Conservation (phyloP, 2,113 vertebrate species). For the Riparia riparia region DNA sequence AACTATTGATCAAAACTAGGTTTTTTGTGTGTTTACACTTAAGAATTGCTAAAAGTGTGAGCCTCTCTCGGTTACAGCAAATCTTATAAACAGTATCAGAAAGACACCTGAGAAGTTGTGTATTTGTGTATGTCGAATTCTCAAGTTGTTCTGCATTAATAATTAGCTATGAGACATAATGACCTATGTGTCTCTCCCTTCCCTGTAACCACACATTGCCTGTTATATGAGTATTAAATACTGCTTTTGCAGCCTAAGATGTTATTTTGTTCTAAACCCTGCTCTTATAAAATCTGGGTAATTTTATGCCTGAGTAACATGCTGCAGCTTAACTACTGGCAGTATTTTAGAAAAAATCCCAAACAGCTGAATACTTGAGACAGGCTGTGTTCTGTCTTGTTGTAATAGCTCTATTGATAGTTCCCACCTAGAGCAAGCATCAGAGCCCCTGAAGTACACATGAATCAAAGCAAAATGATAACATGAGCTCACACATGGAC, state of each 20-base stretch:
- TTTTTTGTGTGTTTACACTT: neutral
- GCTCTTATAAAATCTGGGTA: neutral
- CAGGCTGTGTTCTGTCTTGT: neutral
- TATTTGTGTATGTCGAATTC: accelerated
- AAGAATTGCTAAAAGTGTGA: neutral
- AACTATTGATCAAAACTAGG: slow-evolving; percentile 14
- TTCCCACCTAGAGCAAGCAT: neutral
- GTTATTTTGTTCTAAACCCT: neutral
- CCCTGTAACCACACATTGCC: neutral
- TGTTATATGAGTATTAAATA: neutral
- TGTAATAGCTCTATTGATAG: neutral
- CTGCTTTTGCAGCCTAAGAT: neutral
- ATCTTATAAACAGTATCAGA: neutral
- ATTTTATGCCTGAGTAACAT: neutral
- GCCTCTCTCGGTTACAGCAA: neutral
- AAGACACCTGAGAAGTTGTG: neutral
- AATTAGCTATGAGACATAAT: neutral
- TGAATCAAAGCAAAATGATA: neutral
- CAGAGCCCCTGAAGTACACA: neutral
- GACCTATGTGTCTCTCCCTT: neutral
- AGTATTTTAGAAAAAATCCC: neutral
- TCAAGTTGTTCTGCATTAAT: neutral
- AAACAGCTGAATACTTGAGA: neutral
- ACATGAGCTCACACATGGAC: neutral
- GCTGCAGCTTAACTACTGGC: neutral